phyloP scores from a whole-genome alignment of 2,113 vertebrate species.

The Terrapene triunguis region DNA sequence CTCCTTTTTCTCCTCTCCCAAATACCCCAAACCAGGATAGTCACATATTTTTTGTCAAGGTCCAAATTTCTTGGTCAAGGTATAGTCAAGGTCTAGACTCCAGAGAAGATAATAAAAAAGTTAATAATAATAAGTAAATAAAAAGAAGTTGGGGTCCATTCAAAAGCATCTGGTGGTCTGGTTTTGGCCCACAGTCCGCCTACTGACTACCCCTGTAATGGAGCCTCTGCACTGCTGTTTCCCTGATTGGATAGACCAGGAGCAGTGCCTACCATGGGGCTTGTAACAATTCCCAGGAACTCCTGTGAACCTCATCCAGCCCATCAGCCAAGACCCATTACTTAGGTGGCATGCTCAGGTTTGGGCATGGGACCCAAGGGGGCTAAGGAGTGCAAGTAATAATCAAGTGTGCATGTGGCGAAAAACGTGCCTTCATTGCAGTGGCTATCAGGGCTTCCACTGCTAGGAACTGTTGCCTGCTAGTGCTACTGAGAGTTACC shows the following conservation, averaged over 20 bases:
- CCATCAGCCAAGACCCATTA: neutral
- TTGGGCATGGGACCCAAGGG: neutral
- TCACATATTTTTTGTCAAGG: too few species aligned
- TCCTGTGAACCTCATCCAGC: neutral
- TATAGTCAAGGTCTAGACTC: too few species aligned
- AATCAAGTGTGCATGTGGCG: neutral
- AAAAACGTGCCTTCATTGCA: neutral
- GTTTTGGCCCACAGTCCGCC: neutral
- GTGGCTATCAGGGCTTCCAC: neutral
- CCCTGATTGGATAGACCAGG: neutral
- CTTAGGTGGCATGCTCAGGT: neutral
- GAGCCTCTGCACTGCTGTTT: neutral
- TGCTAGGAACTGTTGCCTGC: neutral
- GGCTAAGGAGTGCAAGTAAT: fast-evolving
- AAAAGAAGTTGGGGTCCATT: neutral
- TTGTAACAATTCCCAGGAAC: fast-evolving
- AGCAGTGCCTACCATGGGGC: fast-evolving
- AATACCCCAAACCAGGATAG: neutral
- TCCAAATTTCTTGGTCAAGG: too few species aligned
- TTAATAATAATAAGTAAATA: too few species aligned
- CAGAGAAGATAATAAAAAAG: too few species aligned
- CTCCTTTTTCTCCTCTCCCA: neutral
- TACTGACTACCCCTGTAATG: neutral
- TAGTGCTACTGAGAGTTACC: neutral
- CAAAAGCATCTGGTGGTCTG: neutral